Conservation (phyloP, 2,888 invertebrate genomes). For the Tetramorium bicarinatum region DNA sequence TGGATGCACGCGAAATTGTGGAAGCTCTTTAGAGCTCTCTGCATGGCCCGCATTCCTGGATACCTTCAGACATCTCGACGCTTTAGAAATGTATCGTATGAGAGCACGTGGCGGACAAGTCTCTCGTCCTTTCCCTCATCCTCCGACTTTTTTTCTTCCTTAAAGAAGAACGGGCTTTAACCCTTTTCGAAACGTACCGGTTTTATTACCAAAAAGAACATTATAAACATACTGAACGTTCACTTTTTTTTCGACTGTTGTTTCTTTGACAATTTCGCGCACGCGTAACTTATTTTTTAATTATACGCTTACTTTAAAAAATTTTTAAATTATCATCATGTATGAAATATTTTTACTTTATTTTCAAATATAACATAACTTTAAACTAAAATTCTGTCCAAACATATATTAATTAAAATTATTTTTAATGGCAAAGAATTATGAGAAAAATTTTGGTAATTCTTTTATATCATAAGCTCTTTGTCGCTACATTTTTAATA, state of each 20-base stretch:
- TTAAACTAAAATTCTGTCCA: neutral
- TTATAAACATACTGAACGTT: neutral
- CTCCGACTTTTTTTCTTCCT: constrained; percentile 49
- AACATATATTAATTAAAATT: neutral
- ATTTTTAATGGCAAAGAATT: neutral
- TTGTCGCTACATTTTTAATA: neutral
- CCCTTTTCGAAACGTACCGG: constrained; percentile 66
- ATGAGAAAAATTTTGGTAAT: neutral
- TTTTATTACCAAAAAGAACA: constrained; percentile 15
- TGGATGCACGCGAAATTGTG: constrained; percentile 74
- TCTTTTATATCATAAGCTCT: neutral
- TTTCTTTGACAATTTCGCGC: neutral
- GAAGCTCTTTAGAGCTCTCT: constrained; percentile 77
- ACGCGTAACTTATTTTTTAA: neutral
- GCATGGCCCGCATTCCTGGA: constrained; percentile 72
- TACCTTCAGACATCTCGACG: constrained; percentile 64
- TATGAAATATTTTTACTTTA: neutral
- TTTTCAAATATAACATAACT: neutral
- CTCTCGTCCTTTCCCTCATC: constrained; percentile 41
- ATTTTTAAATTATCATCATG: neutral
- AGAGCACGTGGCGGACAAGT: constrained; percentile 48
- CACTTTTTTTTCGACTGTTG: neutral
- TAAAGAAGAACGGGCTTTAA: constrained; percentile 76
- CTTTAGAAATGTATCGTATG: constrained; percentile 50
- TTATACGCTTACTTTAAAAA: neutral